These are phyloP conservation scores for Corythaeola cristata DNA, from an alignment of 2,113 vertebrate species.

Conservation along the genomic window DNA sequence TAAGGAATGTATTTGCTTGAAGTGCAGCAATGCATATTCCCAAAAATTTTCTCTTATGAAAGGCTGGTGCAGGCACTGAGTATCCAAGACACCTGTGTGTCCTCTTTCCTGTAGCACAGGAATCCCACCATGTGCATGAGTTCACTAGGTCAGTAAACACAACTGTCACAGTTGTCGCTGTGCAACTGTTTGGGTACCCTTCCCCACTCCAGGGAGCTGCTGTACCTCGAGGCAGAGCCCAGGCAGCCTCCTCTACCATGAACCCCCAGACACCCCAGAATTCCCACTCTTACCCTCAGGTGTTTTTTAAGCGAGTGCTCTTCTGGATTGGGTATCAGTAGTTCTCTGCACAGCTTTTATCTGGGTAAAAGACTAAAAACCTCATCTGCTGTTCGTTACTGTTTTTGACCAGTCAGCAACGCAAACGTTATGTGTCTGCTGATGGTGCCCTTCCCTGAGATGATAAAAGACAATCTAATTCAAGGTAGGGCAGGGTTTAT, in stretches of 20 bases:
- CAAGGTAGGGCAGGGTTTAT: not conserved
- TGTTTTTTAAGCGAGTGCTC: not conserved
- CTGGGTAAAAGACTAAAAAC: not conserved
- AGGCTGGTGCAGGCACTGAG: not conserved
- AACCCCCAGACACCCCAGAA: not conserved
- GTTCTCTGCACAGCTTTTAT: not conserved
- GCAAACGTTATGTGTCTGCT: not conserved
- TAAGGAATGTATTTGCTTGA: not conserved
- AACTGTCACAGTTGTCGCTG: not conserved
- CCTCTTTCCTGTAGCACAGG: accelerated
- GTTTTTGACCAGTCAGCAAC: not conserved
- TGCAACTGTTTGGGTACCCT: not conserved
- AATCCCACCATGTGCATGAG: accelerated
- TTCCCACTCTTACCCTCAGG: no score
- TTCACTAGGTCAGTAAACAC: not conserved
- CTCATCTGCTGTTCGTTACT: not conserved
- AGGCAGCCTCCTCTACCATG: not conserved
- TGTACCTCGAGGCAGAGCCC: not conserved
- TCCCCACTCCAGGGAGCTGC: not conserved
- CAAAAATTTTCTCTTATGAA: not conserved
- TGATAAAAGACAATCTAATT: not conserved
- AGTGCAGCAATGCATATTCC: not conserved
- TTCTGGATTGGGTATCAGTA: not conserved
- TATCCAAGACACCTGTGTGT: not conserved
- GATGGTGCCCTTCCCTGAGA: not conserved